Evolutionary conservation across 2,113 vertebrate genomes (phyloP).

Genomic region (Larimichthys polyactis): DNA sequence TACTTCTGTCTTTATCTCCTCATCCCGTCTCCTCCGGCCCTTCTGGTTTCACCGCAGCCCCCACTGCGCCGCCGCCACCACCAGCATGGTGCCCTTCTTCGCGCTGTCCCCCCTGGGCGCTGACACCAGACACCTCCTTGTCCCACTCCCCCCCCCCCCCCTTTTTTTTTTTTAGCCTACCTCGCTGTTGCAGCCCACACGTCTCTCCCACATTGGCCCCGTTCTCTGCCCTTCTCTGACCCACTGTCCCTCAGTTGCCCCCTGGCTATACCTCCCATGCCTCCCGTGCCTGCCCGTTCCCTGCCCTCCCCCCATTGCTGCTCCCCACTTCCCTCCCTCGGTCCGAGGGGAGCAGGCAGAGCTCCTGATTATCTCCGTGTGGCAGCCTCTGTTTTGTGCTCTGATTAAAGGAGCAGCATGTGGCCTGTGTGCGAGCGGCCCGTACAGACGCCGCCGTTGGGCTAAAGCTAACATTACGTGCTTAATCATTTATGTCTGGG

Average conservation of each 20-base stretch:
- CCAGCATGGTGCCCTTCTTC: conserved; percentile 63
- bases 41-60: conserved; percentile 20
- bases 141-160: conserved; percentile 38
- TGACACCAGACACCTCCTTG: conserved; percentile 68
- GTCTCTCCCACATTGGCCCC: conserved; percentile 15
- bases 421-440: conserved; percentile 75
- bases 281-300: conserved; percentile 43
- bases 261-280: conserved; percentile 48
- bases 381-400: conserved; percentile 79
- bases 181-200: conserved; percentile 13
- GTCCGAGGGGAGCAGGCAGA: conserved; percentile 69
- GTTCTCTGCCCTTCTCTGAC: conserved; percentile 55
- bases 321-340: conserved; percentile 8
- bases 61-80: neutral
- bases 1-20: conserved; percentile 49
- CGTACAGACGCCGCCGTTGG: conserved; percentile 72
- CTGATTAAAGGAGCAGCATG: conserved; percentile 84
- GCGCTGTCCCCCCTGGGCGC: conserved; percentile 50
- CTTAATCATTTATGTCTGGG: conserved; percentile 85
- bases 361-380: conserved; percentile 78
- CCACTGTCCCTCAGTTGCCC: conserved; percentile 71
- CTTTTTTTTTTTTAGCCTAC: neutral
- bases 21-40: conserved; percentile 36
- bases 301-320: conserved; percentile 1
- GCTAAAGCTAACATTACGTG: conserved; percentile 78